phyloP scores from a whole-genome alignment of 2,888 invertebrate species.

The Diaprepes abbreviatus region DNA sequence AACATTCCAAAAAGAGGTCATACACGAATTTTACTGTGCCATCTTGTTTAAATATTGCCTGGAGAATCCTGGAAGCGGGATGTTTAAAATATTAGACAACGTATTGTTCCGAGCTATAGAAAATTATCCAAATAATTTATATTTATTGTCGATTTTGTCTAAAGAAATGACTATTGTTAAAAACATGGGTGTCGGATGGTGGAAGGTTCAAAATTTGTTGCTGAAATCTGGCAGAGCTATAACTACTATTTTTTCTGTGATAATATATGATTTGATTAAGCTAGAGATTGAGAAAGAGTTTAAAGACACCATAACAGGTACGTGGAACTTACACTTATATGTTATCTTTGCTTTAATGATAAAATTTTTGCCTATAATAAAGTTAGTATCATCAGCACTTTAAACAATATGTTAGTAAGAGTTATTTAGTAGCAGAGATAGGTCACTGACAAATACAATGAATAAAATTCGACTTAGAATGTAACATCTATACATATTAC shows the following conservation, averaged over 20 bases:
- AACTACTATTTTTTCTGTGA: conserved; percentile 68
- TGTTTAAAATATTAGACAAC: conserved; percentile 66
- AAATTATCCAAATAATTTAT: conserved; percentile 74
- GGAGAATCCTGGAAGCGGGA: conserved; percentile 62
- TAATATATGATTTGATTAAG: conserved; percentile 65
- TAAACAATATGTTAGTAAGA: too few species aligned
- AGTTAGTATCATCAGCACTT: too few species aligned
- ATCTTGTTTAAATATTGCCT: conserved; percentile 63
- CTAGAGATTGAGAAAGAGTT: conserved; percentile 59
- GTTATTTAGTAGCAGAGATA: too few species aligned
- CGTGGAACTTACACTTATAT: too few species aligned
- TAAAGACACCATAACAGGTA: conserved; percentile 63
- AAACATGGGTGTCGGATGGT: conserved; percentile 68
- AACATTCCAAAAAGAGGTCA: conserved; percentile 64
- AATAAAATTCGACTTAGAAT: too few species aligned
- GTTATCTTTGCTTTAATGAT: too few species aligned
- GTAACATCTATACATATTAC: too few species aligned
- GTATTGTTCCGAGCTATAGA: conserved; percentile 65
- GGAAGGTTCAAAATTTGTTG: conserved; percentile 69
- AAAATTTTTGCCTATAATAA: too few species aligned
- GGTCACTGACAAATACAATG: too few species aligned
- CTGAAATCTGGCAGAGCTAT: conserved; percentile 67
- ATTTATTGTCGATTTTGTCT: conserved; percentile 70
- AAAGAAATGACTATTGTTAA: conserved; percentile 65
- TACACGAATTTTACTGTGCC: conserved; percentile 67